Base-by-base conservation (phyloP, 2,888 invertebrate genomes). In the Chromoteleia sp. region DNA sequence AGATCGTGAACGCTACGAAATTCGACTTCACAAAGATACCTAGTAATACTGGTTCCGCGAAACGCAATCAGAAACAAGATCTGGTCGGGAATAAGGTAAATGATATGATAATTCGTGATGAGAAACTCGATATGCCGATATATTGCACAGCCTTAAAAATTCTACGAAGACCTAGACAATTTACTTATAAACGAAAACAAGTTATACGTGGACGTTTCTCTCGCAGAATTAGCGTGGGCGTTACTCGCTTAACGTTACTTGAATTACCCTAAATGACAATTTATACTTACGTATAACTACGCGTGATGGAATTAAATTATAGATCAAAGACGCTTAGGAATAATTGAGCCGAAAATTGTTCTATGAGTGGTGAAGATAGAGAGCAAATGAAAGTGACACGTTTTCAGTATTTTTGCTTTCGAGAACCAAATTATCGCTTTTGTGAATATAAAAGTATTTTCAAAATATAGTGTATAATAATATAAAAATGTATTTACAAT, bases 61-160 rank as follows among this genome's bases (percentile, higher is more conserved):
- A 50, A 73, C 41, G 19, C 36, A 58, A 58, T 36, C 25, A 29
- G 29, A 68, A 56, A 43, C 30, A 65, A 65, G n/a, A 30, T 41
- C 25, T 41, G 12, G 2, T 61, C 7, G n/a, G 39, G 6, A 17
- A 25, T 19, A 45, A 30, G 3, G 7, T 8, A 61, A 58, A 56
- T 56, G 56, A 71, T 65, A 70, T 63, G 68, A 36, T 25, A 54
- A 59, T 59, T 67, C 12, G 17, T 63, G 12, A 65, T 21, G 33
- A 41, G 29, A 77, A 54, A 70, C 14, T 65, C 52, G 67, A 76
- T 68, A 77, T 70, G 54, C 67, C 39, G 17, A 70, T 30, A 8
- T 14, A 50, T 63, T 52, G 33, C 78, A 78, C 78, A 78, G 71
- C 77, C 77, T 78, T 65, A 58, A 70, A 19, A 14, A 63, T 12